These are phyloP conservation scores for Eonycteris spelaea DNA, from an alignment of 2,113 vertebrate genomes.

Conservation along the genomic window DNA sequence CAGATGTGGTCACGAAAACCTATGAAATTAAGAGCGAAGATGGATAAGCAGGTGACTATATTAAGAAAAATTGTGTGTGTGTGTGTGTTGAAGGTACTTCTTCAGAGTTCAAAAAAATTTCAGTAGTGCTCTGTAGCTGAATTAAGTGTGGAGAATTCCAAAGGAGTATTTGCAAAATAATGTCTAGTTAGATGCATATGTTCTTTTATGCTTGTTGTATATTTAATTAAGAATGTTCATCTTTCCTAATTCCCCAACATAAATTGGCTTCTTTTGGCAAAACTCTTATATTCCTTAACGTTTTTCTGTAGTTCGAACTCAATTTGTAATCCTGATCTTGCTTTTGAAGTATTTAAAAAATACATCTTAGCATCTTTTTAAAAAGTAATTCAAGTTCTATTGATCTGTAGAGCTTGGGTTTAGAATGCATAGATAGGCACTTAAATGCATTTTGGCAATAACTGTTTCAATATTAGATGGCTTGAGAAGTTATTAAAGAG, in stretches of 20 bases:
- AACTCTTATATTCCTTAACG: not conserved
- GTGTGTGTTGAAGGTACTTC: not conserved
- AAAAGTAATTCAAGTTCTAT: slow-evolving; percentile 73
- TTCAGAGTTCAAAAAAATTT: not conserved
- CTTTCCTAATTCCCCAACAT: not conserved
- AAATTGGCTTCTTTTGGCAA: not conserved
- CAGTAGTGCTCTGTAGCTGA: not conserved
- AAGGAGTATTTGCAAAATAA: not conserved
- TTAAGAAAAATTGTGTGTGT: not conserved
- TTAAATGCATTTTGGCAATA: slow-evolving; percentile 67
- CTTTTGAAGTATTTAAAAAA: slow-evolving; percentile 59
- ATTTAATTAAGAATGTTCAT: not conserved
- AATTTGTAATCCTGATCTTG: slow-evolving; percentile 27
- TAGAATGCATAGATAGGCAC: slow-evolving; percentile 59
- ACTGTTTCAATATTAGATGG: slow-evolving; percentile 57
- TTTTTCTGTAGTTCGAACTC: slow-evolving; percentile 26
- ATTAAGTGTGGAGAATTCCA: not conserved
- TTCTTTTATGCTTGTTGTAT: not conserved
- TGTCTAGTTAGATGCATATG: not conserved
- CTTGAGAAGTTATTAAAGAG: slow-evolving; percentile 55
- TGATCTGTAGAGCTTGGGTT: slow-evolving; percentile 49
- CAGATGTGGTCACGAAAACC: too few relatives aligned
- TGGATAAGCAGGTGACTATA: not conserved
- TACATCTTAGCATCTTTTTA: slow-evolving; percentile 69
- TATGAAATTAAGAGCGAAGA: not conserved